A percentile compares a stretch with the other conserved stretches of the same genome.
Conservation (phyloP, 2,888 invertebrate species). For the Lochmaea crataegi region DNA sequence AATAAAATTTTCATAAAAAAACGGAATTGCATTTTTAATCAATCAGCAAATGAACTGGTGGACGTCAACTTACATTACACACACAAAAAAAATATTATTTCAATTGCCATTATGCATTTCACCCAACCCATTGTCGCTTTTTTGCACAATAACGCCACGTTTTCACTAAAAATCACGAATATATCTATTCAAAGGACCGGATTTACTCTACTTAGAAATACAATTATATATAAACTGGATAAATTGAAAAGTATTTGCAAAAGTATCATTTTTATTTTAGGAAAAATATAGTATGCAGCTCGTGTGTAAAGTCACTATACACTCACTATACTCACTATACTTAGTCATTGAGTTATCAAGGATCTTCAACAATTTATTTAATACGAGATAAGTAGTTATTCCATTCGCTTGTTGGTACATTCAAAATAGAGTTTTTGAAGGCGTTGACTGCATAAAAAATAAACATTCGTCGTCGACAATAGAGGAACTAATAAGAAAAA, state of each 20-base stretch:
- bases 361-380: no score
- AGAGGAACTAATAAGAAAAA: no score
- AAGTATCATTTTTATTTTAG: no score
- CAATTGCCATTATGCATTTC: neutral
- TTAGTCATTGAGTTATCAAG: no score
- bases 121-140: neutral
- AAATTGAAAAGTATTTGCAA: neutral
- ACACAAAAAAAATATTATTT: constrained; percentile 1
- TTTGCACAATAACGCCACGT: neutral
- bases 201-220: neutral
- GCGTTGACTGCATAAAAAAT: no score
- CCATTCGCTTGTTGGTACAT: no score
- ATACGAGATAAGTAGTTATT: no score
- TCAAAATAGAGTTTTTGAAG: no score
- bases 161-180: neutral
- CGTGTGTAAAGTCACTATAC: no score
- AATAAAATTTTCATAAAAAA: constrained; percentile 15
- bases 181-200: neutral
- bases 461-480: no score
- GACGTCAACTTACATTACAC: constrained; percentile 16
- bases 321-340: no score
- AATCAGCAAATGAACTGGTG: neutral
- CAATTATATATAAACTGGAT: neutral
- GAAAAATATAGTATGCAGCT: no score
- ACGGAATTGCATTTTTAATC: constrained; percentile 8